A percentile compares a stretch with the other conserved stretches of the same genome.
Evolutionary conservation across 2,888 invertebrate genomes (phyloP).

Genomic region (Trachelus iudaicus): DNA sequence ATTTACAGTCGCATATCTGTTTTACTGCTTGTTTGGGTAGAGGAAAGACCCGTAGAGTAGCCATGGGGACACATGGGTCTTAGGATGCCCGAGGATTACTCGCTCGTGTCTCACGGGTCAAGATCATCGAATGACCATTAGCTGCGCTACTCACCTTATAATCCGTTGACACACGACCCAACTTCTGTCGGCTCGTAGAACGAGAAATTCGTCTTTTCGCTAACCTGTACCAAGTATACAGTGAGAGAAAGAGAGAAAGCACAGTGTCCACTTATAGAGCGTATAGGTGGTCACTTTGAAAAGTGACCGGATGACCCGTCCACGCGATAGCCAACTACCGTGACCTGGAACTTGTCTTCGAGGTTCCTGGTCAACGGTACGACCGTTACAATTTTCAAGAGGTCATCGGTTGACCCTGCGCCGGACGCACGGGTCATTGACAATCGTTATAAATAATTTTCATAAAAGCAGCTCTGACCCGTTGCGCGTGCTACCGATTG

Average conservation of each 20-base stretch:
- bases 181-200: constrained; percentile 3
- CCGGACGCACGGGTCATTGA: constrained; percentile 13
- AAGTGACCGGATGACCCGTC: constrained; percentile 36
- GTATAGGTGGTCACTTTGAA: constrained; percentile 13
- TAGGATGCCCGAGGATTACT: constrained; percentile 41
- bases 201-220: background rate
- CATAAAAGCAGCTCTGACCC: background rate
- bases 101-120: constrained; percentile 59
- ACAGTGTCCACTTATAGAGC: background rate
- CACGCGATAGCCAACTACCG: constrained; percentile 37
- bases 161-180: constrained; percentile 44
- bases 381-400: constrained; percentile 6
- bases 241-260: background rate
- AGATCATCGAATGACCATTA: constrained; percentile 53
- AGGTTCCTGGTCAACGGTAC: background rate
- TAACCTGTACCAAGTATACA: background rate
- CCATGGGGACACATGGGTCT: background rate
- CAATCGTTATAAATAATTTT: constrained; percentile 2
- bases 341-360: constrained; percentile 26
- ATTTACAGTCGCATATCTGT: constrained; percentile 46
- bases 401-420: constrained; percentile 15
- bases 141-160: constrained; percentile 50
- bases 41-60: background rate
- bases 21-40: constrained; percentile 29
- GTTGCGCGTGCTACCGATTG: constrained; percentile 36